These are phyloP conservation scores for Meloidogyne floridensis DNA, from an alignment of 1,140 invertebrate species.

Conservation along the genomic window DNA sequence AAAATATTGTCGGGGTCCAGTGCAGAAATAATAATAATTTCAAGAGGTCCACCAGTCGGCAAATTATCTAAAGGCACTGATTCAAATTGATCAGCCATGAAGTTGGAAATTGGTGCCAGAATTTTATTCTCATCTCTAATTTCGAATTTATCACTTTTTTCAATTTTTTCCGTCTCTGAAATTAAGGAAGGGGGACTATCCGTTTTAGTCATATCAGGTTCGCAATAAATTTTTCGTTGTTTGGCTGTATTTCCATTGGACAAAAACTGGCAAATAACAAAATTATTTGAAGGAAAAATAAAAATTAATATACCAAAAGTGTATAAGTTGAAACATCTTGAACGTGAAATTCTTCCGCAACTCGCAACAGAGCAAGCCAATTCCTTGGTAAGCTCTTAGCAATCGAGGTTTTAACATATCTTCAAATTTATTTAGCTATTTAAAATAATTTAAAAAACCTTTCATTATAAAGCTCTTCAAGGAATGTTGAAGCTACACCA, in stretches of 20 bases:
- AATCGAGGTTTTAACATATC: conserved; percentile 40
- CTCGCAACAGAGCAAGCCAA: conserved; percentile 27
- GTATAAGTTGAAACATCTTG: conserved; percentile 33
- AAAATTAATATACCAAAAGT: conserved; percentile 5
- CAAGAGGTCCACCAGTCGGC: not conserved
- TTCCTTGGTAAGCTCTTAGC: conserved; percentile 30
- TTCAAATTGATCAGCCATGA: conserved; percentile 22
- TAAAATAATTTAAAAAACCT: conserved; percentile 4
- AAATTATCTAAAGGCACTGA: conserved; percentile 15
- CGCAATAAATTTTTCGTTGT: not conserved
- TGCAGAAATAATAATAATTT: conserved; percentile 32
- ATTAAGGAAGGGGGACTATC: not conserved
- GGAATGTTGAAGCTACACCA: conserved; percentile 34
- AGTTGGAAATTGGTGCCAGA: conserved; percentile 9
- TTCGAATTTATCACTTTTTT: not conserved
- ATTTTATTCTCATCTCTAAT: not conserved
- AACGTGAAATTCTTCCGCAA: conserved; percentile 39
- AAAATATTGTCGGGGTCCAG: conserved; percentile 35
- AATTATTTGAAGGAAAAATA: not conserved
- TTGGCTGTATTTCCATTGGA: not conserved
- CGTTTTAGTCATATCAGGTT: not conserved
- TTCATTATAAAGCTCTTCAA: conserved; percentile 35
- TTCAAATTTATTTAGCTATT: conserved; percentile 5
- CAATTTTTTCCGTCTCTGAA: not conserved
- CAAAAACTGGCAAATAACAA: not conserved